Evolutionary conservation across 1,140 invertebrate genomes (phyloP), one percentile per base, ranked within the genome.

Genomic region (Andricus grossulariae): DNA sequence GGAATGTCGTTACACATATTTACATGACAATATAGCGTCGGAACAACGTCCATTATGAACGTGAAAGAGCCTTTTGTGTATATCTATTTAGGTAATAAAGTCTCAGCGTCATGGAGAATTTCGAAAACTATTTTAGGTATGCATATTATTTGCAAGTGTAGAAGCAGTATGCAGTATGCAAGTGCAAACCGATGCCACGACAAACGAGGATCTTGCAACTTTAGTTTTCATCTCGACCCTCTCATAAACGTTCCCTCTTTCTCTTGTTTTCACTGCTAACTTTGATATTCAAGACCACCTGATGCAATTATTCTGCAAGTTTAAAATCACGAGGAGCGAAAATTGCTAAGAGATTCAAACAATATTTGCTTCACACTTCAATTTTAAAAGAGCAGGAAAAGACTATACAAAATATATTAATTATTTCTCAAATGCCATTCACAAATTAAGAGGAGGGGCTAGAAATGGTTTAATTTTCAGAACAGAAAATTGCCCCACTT

Each of bases 311-410:
- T n/a, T 66, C 57, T 32, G 25, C 25, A 39, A 66, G 25, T 66
- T 66, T 45, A 25, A 66, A 66, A 66, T 66, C 57, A 66, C 32
- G 71, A 70, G 11, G 19, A 32, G 49, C 16, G 13, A n/a, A 66
- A 72, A 66, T 49, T 77, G 71, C 57, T 39, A 39, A 18, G 72
- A 73, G 60, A 45, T 77, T 73, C 72, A 60, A 77, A 66, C 66
- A 66, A 39, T 66, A 25, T 32, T 8, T 66, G 6, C 13, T 11
- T 60, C 32, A 74, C 60, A 60, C 19, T 74, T 15, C 21, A 15
- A 66, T 15, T 18, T 18, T 13, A 21, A 60, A 49, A 19, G 39
- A 50, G 7, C 15, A 21, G 5, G 2, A 57, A 55, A 25, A 45
- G 18, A 55, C 19, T 52, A 25, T 25, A 3, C 15, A 52, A 72